Evolutionary conservation across 2,797 vertebrate genomes (phyloP), one percentile per base, ranked within the genome.

Genomic region (Scolopax rusticola): DNA sequence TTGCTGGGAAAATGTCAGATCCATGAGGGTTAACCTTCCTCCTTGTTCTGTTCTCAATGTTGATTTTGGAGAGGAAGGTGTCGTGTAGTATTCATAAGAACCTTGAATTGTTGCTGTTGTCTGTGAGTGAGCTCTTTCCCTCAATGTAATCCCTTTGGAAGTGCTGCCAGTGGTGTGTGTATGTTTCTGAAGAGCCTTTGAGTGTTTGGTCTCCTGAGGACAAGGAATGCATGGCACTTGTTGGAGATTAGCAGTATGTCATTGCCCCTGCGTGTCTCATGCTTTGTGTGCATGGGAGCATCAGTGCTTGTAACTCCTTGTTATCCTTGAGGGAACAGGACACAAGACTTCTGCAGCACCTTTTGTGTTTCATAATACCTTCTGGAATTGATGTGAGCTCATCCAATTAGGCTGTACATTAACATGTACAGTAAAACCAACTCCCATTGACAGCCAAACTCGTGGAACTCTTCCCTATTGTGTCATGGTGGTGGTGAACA

Each of bases 141-240:
- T 38, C 61, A 47, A 40, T 1, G 2, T 47, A n/a, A 53, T 47
- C 40, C 38, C 53, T 59, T 28, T 13, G 24, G 60, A 24, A n/a
- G 69, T 16, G 8, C n/a, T 40, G 69, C 45, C 54, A 14, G n/a
- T 19, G 23, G 15, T 2, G 16, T 6, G 20, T 1, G 0, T 3
- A 7, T 2, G 14, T 30, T 78, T 40, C 60, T 47, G 40, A 67
- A n/a, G 24, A 47, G 28, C 30, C 45, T 48, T 36, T 10, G 20
- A 32, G 40, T 24, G 48, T 61, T 69, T n/a, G n/a, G 28, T 54
- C n/a, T 43, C 32, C 16, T 13, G 6, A 30, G 15, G 59, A 25
- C 25, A 47, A 25, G 15, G 25, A 36, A 38, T 5, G 19, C 4
- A 2, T 33, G 24, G 8, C 19, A 11, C 6, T 8, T 50, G 8